Percentiles rank a stretch among this genome's conserved stretches.
phyloP scores from a whole-genome alignment of 2,888 invertebrate species.

The Enoplolaimus lenunculus region DNA sequence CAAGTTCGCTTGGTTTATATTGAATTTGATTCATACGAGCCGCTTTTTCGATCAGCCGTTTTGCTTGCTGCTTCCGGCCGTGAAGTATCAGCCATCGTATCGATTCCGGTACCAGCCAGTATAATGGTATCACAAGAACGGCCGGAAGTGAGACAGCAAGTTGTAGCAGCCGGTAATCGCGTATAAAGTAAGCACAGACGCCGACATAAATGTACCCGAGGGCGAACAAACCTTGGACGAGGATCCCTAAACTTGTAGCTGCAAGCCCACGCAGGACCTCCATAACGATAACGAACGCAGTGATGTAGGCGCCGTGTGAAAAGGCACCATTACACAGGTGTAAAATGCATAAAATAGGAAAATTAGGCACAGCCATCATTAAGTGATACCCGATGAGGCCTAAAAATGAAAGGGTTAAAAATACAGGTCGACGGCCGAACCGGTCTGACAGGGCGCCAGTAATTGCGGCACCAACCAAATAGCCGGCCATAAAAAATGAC shows the following conservation, averaged over 20 bases:
- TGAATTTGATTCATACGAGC: constrained; percentile 17
- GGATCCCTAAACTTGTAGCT: constrained; percentile 20
- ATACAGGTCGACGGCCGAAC: not conserved
- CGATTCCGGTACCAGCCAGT: constrained; percentile 22
- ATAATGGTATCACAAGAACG: constrained; percentile 8
- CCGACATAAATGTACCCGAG: constrained; percentile 19
- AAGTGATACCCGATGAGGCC: not conserved
- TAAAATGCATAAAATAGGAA: constrained; percentile 2
- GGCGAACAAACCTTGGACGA: constrained; percentile 16
- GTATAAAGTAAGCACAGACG: constrained; percentile 19
- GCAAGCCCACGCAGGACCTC: constrained; percentile 20
- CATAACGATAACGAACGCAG: constrained; percentile 16
- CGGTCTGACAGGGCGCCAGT: constrained; percentile 13
- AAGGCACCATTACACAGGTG: not conserved
- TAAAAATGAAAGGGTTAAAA: not conserved
- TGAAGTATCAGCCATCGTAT: constrained; percentile 21
- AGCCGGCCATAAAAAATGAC: constrained; percentile 15
- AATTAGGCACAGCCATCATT: not conserved
- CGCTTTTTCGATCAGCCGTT: not conserved
- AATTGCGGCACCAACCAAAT: constrained; percentile 13
- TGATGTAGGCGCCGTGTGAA: constrained; percentile 2
- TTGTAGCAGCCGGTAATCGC: constrained; percentile 18
- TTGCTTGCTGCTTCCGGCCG: constrained; percentile 17
- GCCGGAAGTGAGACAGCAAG: constrained; percentile 4
- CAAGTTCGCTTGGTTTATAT: too few species aligned